Conservation (phyloP, 2,888 invertebrate genomes). For the Drosophila borealis region DNA sequence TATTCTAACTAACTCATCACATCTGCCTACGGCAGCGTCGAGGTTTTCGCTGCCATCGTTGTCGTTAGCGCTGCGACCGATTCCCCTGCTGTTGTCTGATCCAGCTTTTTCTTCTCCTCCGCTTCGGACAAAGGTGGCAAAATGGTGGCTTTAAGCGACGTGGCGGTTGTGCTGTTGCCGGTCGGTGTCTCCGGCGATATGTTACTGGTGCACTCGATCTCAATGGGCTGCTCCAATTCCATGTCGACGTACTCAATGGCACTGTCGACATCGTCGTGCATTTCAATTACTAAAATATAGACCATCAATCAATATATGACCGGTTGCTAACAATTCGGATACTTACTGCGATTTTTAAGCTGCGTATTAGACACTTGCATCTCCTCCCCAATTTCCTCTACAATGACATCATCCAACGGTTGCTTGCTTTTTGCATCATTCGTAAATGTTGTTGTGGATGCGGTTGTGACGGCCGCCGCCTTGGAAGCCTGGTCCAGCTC, state of each 20-base stretch:
- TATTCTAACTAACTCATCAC: conserved; percentile 20
- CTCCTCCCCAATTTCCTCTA: conserved; percentile 48
- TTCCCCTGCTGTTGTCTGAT: conserved; percentile 12
- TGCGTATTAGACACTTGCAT: conserved; percentile 24
- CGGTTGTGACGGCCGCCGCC: conserved; percentile 25
- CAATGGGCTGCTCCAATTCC: conserved; percentile 71
- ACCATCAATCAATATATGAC: too few relatives aligned
- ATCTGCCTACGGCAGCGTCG: conserved; percentile 43
- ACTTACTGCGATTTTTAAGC: conserved; percentile 60
- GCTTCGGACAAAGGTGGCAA: conserved; percentile 18
- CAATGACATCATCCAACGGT: conserved; percentile 73
- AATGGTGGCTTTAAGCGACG: conserved; percentile 47
- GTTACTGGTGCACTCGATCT: conserved; percentile 64
- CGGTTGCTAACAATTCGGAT: neutral
- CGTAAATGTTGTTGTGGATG: conserved; percentile 22
- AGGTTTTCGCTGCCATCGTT: conserved; percentile 16
- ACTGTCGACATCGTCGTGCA: conserved; percentile 58
- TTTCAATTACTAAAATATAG: conserved; percentile 59
- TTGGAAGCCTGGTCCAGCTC: conserved; percentile 86
- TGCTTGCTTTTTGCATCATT: conserved; percentile 57
- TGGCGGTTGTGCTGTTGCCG: conserved; percentile 26
- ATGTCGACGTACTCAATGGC: conserved; percentile 73
- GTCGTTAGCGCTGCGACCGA: conserved; percentile 7
- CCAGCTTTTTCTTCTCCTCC: conserved; percentile 33
- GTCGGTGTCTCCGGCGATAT: conserved; percentile 45